Percentiles rank a stretch among this genome's conserved stretches.
phyloP scores from a whole-genome alignment of 2,797 vertebrate genomes.

The Urocyon cinereoargenteus region DNA sequence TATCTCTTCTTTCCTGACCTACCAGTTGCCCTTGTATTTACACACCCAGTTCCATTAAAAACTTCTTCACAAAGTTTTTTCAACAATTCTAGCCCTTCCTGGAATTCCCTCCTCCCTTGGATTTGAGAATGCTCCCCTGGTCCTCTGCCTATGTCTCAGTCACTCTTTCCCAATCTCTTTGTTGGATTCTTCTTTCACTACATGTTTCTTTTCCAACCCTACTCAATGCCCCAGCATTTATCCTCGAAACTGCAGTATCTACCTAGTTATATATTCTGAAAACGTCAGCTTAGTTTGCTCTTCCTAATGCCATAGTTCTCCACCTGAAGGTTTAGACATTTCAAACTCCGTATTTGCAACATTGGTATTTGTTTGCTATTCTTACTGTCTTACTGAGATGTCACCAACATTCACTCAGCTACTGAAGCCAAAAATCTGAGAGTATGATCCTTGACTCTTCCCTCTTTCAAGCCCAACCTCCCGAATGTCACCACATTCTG shows the following conservation, averaged over 20 bases:
- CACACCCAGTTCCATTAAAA: not conserved
- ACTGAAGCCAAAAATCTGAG: not conserved
- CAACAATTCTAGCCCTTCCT: not conserved
- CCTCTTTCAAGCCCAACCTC: not conserved
- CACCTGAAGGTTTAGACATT: not conserved
- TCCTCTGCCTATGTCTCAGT: not conserved
- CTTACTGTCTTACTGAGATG: not conserved
- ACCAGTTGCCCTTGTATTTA: not conserved
- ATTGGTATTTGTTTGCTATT: not conserved
- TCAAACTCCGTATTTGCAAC: not conserved
- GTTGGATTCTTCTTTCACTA: not conserved
- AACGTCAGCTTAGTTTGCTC: not conserved
- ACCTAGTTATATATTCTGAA: not conserved
- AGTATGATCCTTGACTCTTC: not conserved
- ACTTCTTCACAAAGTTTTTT: not conserved
- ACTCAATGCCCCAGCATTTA: not conserved
- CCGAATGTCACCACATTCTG: not conserved
- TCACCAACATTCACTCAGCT: not conserved
- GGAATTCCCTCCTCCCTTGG: not conserved
- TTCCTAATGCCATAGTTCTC: not conserved
- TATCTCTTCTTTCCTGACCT: not conserved
- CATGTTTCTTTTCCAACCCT: not conserved
- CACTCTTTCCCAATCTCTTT: not conserved
- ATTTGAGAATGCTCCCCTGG: not conserved
- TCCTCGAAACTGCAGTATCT: not conserved